Evolutionary conservation across 2,888 invertebrate genomes (phyloP).

Genomic region (Lasioglossum calceatum): DNA sequence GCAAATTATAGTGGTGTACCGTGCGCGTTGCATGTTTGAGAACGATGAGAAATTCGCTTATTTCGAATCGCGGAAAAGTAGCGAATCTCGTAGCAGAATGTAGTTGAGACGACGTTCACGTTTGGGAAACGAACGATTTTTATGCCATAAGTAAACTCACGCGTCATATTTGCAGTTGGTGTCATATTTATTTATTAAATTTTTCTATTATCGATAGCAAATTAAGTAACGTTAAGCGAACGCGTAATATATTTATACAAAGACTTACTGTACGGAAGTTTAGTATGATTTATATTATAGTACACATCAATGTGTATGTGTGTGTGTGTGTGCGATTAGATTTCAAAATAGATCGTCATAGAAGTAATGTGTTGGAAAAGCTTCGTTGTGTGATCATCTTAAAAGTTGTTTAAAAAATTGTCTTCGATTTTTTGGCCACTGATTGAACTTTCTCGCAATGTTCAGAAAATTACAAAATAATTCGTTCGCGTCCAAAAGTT

Average conservation of each 20-base stretch:
- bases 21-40: background rate
- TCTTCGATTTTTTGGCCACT: background rate
- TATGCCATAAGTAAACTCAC: conserved; percentile 31
- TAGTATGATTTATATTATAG: conserved; percentile 11
- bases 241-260: conserved; percentile 40
- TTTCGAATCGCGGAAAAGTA: conserved; percentile 22
- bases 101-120: conserved; percentile 15
- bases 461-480: background rate
- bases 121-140: conserved; percentile 29
- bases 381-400: background rate
- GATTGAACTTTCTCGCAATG: background rate
- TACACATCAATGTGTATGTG: conserved; percentile 9
- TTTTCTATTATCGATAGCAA: conserved; percentile 42
- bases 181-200: conserved; percentile 49
- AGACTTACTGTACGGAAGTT: conserved; percentile 35
- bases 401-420: background rate
- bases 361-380: background rate
- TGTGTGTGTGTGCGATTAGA: background rate
- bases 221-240: conserved; percentile 22
- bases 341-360: background rate
- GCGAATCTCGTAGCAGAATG: conserved; percentile 12
- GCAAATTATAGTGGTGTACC: background rate
- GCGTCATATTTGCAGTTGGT: conserved; percentile 27
- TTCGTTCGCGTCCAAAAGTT: background rate
- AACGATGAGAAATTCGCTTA: conserved; percentile 42